phyloP scores from a whole-genome alignment of 1,140 invertebrate genomes.

The Ceratitis capitata region DNA sequence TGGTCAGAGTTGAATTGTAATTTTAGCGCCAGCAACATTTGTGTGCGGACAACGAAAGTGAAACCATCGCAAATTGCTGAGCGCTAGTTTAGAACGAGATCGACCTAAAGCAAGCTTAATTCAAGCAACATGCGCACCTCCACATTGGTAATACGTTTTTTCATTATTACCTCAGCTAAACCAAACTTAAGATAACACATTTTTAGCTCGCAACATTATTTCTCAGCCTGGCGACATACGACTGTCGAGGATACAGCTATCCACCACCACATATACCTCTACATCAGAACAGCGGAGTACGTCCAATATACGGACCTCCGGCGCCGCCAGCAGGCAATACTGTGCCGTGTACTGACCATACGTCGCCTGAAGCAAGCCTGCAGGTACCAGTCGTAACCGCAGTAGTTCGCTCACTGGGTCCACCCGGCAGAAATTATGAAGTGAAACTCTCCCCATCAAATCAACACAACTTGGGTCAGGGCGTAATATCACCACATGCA shows the following conservation, averaged over 20 bases:
- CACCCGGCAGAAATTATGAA: not conserved
- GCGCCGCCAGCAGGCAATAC: not conserved
- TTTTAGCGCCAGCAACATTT: slow-evolving; percentile 5
- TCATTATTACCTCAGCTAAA: not conserved
- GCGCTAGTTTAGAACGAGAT: not conserved
- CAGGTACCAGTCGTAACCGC: not conserved
- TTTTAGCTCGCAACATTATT: not conserved
- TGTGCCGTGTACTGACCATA: not conserved
- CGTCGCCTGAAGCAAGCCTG: not conserved
- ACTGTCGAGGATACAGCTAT: not conserved
- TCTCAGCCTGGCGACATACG: not conserved
- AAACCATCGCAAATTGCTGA: slow-evolving; percentile 10
- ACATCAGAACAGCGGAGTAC: not conserved
- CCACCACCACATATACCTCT: not conserved
- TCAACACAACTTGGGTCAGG: not conserved
- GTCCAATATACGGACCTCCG: not conserved
- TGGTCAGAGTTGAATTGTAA: not conserved
- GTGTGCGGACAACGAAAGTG: slow-evolving; percentile 23
- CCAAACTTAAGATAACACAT: not conserved
- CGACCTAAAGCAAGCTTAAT: not conserved
- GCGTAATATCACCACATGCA: not conserved
- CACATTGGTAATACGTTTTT: not conserved
- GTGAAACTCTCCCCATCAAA: not conserved
- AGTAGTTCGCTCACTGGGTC: not conserved
- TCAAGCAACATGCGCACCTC: not conserved